A percentile compares a stretch with the other conserved stretches of the same genome.
Evolutionary conservation across 2,888 invertebrate species (phyloP).

Genomic region (Sycophila texana): DNA sequence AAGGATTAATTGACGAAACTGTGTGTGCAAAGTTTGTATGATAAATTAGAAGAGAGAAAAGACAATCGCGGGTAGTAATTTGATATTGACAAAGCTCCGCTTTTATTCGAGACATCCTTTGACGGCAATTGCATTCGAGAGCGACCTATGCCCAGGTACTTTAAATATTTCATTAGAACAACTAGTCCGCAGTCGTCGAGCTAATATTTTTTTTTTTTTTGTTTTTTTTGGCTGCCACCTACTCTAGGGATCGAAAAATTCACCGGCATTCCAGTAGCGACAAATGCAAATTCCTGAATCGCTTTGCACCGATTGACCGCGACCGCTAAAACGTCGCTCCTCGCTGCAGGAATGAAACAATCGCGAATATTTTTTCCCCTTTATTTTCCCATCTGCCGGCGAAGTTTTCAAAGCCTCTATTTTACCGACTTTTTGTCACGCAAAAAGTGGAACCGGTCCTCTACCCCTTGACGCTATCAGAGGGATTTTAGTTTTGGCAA

Average conservation of each 20-base stretch:
- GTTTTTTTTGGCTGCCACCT: not conserved
- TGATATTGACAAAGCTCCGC: not conserved
- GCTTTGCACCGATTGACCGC: constrained; percentile 2
- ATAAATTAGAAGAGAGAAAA: no score
- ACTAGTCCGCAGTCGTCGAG: not conserved
- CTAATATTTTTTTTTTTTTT: not conserved
- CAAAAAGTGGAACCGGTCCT: not conserved
- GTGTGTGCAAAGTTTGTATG: no score
- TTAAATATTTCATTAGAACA: constrained; percentile 34
- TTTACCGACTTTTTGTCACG: not conserved
- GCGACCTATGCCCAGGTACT: not conserved
- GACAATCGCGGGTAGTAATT: no score
- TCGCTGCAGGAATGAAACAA: constrained; percentile 11
- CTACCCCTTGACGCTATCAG: not conserved
- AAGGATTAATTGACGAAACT: no score
- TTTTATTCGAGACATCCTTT: not conserved
- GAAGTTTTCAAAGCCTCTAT: constrained; percentile 29
- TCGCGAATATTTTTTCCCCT: constrained; percentile 25
- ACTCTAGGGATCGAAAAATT: not conserved
- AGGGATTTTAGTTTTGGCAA: constrained; percentile 16
- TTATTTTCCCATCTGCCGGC: constrained; percentile 14
- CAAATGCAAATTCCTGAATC: constrained; percentile 22
- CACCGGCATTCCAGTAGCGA: not conserved
- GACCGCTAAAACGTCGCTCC: constrained; percentile 26
- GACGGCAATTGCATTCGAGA: constrained; percentile 17